Base-by-base conservation (phyloP, 2,888 invertebrate species). In the Heliconius sara region DNA sequence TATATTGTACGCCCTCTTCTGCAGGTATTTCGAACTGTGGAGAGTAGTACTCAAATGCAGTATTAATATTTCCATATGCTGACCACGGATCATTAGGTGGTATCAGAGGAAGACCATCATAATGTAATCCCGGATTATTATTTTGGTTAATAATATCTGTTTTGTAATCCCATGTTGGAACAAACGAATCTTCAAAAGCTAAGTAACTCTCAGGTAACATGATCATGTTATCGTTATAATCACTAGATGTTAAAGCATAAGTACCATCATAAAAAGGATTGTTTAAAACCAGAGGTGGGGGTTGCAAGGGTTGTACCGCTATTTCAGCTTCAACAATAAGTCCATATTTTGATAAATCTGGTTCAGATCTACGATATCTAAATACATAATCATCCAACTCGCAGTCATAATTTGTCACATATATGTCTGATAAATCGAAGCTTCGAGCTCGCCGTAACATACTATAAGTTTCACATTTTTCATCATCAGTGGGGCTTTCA, bases 111-210 rank as follows among this genome's bases (percentile, higher is more conserved):
- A 93, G 81, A 66, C 91, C 92, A 83, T 93, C 93, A 83, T 92
- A 94, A 84, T 91, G 95, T 30, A 93, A 83, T 34, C 91, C 92
- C 30, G 90, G 86, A 84, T 91, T 91, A 72, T 89, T 86, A 79
- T 91, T 89, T 81, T 88, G 89, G 80, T 91, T 89, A 27, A 88
- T 84, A 73, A 92, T 83, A 84, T 93, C 92, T 60, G 93, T 91
- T 85, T 92, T 93, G 82, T 92, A 94, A 76, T 93, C 91, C 93
- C 94, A 95, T 10, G 91, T 86, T 60, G 95, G 95, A 78, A 95
- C 94, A 87, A 94, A 95, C 10, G 95, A 92, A 88, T 95, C 95
- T 89, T 95, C 95, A 85, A 95, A 95, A n/a, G 95, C 94, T 85
- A 95, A 88, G 86, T 95, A 95, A 86, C 92, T 95, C 85, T 95